Evolutionary conservation across 1,140 invertebrate species (phyloP).

Genomic region (Dufourea novaeangliae): DNA sequence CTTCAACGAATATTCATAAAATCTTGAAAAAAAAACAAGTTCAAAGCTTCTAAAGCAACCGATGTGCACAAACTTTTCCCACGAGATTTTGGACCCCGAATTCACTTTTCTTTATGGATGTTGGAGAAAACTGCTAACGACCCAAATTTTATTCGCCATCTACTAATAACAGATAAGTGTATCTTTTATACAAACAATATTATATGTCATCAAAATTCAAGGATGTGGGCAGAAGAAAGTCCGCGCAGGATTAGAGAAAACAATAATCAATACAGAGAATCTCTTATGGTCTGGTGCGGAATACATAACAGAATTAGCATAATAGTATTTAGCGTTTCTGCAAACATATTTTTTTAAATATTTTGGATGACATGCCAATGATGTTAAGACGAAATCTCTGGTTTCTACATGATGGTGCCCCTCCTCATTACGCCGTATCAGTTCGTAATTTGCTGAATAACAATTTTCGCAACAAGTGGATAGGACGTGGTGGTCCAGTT

Average conservation of each 20-base stretch:
- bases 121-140: not conserved
- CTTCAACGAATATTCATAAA: not conserved
- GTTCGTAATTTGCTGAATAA: not conserved
- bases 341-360: too few species aligned
- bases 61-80: not conserved
- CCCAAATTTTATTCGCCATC: not conserved
- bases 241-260: not conserved
- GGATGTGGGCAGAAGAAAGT: not conserved
- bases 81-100: not conserved
- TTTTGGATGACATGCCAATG: too few species aligned
- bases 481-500: not conserved
- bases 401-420: not conserved
- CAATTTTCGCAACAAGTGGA: too few species aligned
- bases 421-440: not conserved
- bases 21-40: not conserved
- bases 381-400: too few species aligned
- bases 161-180: not conserved
- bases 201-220: constrained; percentile 7
- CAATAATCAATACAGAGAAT: not conserved
- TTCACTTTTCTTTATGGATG: not conserved
- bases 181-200: not conserved
- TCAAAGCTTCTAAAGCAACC: not conserved
- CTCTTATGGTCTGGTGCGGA: not conserved
- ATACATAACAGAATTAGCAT: not conserved
- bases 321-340: not conserved